Percentiles rank a stretch among this genome's conserved stretches.
phyloP scores from a whole-genome alignment of 2,797 vertebrate species.

The Pagetopsis macropterus region DNA sequence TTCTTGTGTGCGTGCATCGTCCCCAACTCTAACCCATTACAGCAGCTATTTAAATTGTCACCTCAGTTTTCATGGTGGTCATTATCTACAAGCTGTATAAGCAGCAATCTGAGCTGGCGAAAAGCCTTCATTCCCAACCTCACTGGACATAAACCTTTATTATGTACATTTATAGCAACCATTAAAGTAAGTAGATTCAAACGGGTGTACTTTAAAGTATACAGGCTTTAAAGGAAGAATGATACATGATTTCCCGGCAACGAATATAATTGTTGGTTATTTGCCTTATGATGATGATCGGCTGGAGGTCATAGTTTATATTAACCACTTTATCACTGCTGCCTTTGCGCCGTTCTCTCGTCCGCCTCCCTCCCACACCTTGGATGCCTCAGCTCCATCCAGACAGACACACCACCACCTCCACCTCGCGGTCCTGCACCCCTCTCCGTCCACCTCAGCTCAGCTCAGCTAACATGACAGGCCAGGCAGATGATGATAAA shows the following conservation, averaged over 20 bases:
- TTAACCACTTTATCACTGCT: slow-evolving; percentile 41
- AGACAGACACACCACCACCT: slow-evolving; percentile 44
- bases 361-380: not conserved
- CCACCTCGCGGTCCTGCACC: slow-evolving; percentile 51
- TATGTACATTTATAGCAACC: not conserved
- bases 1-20: slow-evolving; percentile 22
- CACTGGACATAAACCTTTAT: slow-evolving; percentile 1
- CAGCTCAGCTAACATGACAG: slow-evolving; percentile 77
- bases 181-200: not conserved
- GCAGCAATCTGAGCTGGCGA: slow-evolving; percentile 19
- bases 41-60: slow-evolving; percentile 34
- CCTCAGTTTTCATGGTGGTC: slow-evolving; percentile 26
- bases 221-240: not conserved
- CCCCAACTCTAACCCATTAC: slow-evolving; percentile 12
- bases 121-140: slow-evolving; percentile 2
- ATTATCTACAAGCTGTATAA: slow-evolving; percentile 22
- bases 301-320: slow-evolving; percentile 53
- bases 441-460: slow-evolving; percentile 64
- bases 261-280: slow-evolving; percentile 32
- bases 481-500: slow-evolving; percentile 84
- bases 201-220: not conserved
- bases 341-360: not conserved
- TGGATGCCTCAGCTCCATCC: slow-evolving; percentile 44
- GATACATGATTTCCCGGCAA: not conserved
- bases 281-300: slow-evolving; percentile 26